Base-by-base conservation (phyloP, 2,797 vertebrate genomes). In the Phataginus tricuspis region DNA sequence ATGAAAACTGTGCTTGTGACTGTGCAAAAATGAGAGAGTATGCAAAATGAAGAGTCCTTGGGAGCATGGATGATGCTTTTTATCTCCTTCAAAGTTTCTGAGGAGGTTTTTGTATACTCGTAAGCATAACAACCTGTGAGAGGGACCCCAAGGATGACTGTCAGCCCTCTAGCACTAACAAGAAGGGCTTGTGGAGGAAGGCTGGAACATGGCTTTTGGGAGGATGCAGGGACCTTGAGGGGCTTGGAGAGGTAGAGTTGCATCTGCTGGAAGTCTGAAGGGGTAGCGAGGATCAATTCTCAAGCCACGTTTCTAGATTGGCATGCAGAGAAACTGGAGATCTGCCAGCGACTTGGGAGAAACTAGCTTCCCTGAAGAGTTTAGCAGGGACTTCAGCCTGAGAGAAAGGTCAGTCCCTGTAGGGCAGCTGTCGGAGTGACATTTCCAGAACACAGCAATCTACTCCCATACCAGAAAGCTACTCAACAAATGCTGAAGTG, bases 391-490 rank as follows among this genome's bases (percentile, higher is more conserved):
- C 71, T 80, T 91, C 14, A 63, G 89, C 37, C 84, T 39, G 57
- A 86, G 68, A 53, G 84, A 97, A 95, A 97, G 94, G 89, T 88
- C 80, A 83, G 74, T 2, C 23, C 37, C 69, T 25, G 53, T 21
- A n/a, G 64, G 72, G 53, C 71, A 59, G 89, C n/a, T 55, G 72
- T 27, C 0, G 0, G 29, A 86, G 61, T 49, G 95, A 93, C 94
- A 91, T 97, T 96, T 94, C 84, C 84, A 78, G 86, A 94, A 86
- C 93, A 86, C 19, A 91, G 86, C 31, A 15, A 68, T 77, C 49
- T n/a, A 71, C 31, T 92, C 74, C 37, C 29, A 7, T 34, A 71
- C 75, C 29, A 79, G 86, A 92, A 89, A 84, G 86, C 27, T 64
- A 45, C 69, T 95, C 72, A 21, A 64, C 19, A 90, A 75, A 78